Conservation (phyloP, 2,113 vertebrate species). For the Archocentrus centrarchus region DNA sequence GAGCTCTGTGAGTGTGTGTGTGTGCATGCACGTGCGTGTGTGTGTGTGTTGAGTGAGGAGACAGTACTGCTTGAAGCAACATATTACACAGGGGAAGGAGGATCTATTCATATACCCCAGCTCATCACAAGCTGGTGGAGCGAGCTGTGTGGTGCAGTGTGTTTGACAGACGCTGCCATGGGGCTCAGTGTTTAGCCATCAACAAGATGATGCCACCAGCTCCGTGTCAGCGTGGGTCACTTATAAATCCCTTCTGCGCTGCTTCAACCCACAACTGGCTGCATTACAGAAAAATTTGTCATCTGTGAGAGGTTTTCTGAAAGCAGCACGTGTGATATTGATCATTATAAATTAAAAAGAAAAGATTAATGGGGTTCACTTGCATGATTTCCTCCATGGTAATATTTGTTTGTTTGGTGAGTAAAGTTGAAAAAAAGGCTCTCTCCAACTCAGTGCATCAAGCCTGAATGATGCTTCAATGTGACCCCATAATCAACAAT, state of each 20-base stretch:
- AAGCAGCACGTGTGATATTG: background rate
- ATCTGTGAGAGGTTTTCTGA: background rate
- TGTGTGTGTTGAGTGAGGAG: slow-evolving; percentile 23
- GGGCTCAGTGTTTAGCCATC: slow-evolving; percentile 50
- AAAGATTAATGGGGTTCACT: no score
- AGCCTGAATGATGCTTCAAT: background rate
- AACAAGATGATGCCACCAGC: slow-evolving; percentile 48
- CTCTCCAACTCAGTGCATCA: background rate
- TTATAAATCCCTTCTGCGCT: slow-evolving; percentile 16
- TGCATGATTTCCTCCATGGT: background rate
- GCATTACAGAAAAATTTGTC: background rate
- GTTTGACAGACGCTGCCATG: slow-evolving; percentile 23
- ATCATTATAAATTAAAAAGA: background rate
- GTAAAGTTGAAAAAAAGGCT: background rate
- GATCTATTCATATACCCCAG: slow-evolving; percentile 35
- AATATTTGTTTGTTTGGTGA: background rate
- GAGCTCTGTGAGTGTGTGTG: slow-evolving; percentile 4
- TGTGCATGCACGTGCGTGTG: slow-evolving; percentile 10
- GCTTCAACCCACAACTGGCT: background rate
- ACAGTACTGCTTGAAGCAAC: slow-evolving; percentile 16
- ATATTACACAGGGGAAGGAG: slow-evolving; percentile 38
- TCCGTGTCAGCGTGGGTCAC: slow-evolving; percentile 30
- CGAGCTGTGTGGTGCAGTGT: slow-evolving; percentile 10
- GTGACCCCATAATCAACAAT: background rate
- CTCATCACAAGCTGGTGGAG: slow-evolving; percentile 8